These are phyloP conservation scores for Scaptomyza hsui DNA, from an alignment of 1,140 invertebrate species.

Conservation along the genomic window DNA sequence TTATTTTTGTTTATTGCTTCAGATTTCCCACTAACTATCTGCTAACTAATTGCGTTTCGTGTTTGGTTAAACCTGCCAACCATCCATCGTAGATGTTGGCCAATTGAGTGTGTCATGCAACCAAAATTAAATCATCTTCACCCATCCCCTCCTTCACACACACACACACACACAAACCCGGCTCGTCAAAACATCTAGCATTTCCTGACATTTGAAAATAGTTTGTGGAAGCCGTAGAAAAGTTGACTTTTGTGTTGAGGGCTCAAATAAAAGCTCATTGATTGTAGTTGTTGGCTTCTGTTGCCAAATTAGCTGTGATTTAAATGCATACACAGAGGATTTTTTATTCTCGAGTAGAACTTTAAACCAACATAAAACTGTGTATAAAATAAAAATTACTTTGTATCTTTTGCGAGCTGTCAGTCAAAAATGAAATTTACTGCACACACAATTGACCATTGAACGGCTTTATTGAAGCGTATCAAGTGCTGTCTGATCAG, in stretches of 20 bases:
- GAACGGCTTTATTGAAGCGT: background rate
- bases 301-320: slow-evolving; percentile 21
- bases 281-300: slow-evolving; percentile 21
- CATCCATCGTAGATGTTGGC: background rate
- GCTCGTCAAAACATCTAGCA: slow-evolving; percentile 11
- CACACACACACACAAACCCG: background rate
- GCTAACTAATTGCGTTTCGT: slow-evolving; percentile 42
- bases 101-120: slow-evolving; percentile 61
- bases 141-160: background rate
- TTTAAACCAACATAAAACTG: too few relatives aligned
- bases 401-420: background rate
- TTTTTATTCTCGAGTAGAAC: background rate
- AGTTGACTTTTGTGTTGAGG: slow-evolving; percentile 14
- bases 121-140: slow-evolving; percentile 48
- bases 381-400: too few relatives aligned
- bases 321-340: background rate
- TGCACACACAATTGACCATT: slow-evolving; percentile 6
- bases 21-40: background rate
- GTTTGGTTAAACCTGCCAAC: background rate
- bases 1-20: background rate
- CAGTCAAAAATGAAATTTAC: background rate
- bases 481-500: slow-evolving; percentile 12
- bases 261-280: slow-evolving; percentile 37
- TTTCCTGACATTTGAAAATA: slow-evolving; percentile 31
- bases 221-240: slow-evolving; percentile 32